Conservation (phyloP, 1,140 invertebrate species). For the Colletes gigas region DNA sequence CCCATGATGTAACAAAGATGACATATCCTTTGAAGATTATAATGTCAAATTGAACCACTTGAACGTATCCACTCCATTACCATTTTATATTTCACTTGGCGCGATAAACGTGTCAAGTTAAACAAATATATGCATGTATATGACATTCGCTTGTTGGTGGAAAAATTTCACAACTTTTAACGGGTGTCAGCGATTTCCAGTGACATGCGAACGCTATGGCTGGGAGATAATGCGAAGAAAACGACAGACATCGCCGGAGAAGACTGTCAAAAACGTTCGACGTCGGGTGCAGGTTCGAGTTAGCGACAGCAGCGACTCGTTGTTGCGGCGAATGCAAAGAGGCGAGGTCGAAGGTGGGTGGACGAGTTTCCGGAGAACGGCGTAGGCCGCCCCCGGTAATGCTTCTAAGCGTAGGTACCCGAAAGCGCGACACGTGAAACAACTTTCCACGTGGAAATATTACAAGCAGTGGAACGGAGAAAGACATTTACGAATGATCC, state of each 20-base stretch:
- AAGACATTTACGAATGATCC: not conserved
- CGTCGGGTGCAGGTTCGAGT: constrained; percentile 17
- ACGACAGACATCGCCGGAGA: constrained; percentile 35
- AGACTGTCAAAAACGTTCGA: constrained; percentile 54
- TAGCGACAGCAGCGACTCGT: constrained; percentile 39
- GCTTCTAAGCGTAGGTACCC: constrained; percentile 66
- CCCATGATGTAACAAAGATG: no score
- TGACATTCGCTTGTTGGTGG: no score
- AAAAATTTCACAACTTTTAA: not conserved
- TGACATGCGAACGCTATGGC: not conserved
- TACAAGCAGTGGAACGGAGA: constrained; percentile 3
- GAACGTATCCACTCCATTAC: no score
- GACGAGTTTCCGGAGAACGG: constrained; percentile 73
- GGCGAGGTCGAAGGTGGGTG: constrained; percentile 80
- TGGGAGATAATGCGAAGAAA: constrained; percentile 10
- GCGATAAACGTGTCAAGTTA: no score
- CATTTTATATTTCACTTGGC: not conserved
- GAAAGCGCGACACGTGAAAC: constrained; percentile 58
- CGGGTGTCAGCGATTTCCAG: not conserved
- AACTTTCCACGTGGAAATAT: constrained; percentile 48
- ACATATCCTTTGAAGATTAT: no score
- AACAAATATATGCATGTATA: no score
- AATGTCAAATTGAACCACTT: no score
- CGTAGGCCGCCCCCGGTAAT: constrained; percentile 65
- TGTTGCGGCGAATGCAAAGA: constrained; percentile 59